Evolutionary conservation across 2,888 invertebrate genomes (phyloP), one percentile per base, ranked within the genome.

Genomic region (Cetonia aurata): DNA sequence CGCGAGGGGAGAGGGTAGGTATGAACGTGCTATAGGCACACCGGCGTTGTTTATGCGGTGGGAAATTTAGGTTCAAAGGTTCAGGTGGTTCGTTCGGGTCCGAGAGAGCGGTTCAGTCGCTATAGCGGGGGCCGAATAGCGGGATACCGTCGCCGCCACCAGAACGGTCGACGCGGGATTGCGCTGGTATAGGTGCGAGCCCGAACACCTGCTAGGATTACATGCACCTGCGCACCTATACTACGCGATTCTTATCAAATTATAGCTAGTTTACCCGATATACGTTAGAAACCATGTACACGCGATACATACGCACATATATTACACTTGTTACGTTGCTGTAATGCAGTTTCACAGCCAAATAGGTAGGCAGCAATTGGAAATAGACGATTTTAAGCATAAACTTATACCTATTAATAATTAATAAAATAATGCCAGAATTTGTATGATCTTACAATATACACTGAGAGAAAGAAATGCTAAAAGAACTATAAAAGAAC

Each of bases 161-260:
- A 37, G 10, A 37, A 10, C 10, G 10, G 10, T 10, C 8, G 73
- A 70, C 9, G 37, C 37, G 37, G 37, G 37, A 8, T 37, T 71
- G 71, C 68, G 74, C 75, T 72, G 72, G 67, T 74, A 74, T 72
- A 73, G 72, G 73, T 73, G 74, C 70, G 75, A 76, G 77, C 72
- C 70, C 56, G 76, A 77, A 77, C 78, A 78, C 78, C 78, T 78
- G 78, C 75, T 72, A 56, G 76, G 74, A 78, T 78, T 78, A 77
- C 78, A 75, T 74, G 69, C 78, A 78, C 78, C 78, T 78, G 78
- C 75, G 76, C 75, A 71, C 74, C 75, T 19, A 57, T 75, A 66
- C 37, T 72, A 72, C 72, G 71, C 74, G 71, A 74, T 75, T 70
- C 70, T 75, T 73, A 75, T 77, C 76, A 73, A 75, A 77, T 77